A percentile compares a stretch with the other conserved stretches of the same genome.
phyloP scores from a whole-genome alignment of 1,140 invertebrate species.

The Neodiprion virginianus region DNA sequence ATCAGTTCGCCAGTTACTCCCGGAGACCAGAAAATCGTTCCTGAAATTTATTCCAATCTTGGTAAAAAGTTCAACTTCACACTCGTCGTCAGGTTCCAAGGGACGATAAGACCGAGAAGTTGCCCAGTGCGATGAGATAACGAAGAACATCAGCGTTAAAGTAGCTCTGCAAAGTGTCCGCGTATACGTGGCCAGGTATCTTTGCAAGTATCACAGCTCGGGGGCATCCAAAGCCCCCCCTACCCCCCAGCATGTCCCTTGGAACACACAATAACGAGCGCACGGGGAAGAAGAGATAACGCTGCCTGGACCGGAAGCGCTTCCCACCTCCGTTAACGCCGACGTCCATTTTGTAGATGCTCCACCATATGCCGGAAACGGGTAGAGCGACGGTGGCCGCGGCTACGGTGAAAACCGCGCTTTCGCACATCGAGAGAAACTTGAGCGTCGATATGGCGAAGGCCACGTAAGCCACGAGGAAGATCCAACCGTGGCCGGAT shows the following conservation, averaged over 20 bases:
- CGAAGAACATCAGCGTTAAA: no score
- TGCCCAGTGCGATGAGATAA: no score
- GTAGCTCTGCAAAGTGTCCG: no score
- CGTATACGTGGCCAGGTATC: no score
- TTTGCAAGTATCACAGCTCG: no score
- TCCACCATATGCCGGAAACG: slow-evolving; percentile 68
- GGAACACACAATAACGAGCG: no score
- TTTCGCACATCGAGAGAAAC: slow-evolving; percentile 65
- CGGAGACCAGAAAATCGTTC: slow-evolving; percentile 62
- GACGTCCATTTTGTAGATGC: slow-evolving; percentile 62
- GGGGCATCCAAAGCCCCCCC: no score
- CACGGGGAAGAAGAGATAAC: background rate
- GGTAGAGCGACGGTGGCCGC: slow-evolving; percentile 63
- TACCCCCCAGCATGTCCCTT: no score
- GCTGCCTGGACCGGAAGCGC: background rate
- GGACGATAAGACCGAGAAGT: no score
- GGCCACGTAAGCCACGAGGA: slow-evolving; percentile 57
- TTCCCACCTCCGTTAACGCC: slow-evolving; percentile 44
- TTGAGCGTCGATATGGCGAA: slow-evolving; percentile 60
- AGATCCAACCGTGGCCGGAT: slow-evolving; percentile 60
- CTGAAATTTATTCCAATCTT: slow-evolving; percentile 39
- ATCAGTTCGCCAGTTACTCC: slow-evolving; percentile 67
- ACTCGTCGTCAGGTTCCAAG: no score
- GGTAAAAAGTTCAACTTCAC: no score
- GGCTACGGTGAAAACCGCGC: slow-evolving; percentile 66